Evolutionary conservation across 2,113 vertebrate genomes (phyloP).

Genomic region (Elanus axillaris): DNA sequence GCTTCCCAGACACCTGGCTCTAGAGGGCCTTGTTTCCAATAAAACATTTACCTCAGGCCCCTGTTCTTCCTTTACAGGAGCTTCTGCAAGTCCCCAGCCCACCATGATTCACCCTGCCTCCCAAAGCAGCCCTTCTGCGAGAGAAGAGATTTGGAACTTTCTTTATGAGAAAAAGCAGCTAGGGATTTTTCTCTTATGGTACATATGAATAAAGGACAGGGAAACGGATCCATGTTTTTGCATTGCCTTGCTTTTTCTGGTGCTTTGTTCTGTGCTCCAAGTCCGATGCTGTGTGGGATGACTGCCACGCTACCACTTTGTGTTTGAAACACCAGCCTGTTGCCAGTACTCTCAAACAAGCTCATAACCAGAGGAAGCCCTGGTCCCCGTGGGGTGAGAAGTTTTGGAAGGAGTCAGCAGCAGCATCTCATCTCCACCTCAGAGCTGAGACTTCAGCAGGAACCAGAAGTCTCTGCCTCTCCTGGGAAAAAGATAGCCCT

Average conservation of each 20-base stretch:
- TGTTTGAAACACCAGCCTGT: neutral
- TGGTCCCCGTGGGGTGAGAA: rapidly evolving
- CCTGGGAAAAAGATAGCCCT: neutral
- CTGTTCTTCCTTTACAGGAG: neutral
- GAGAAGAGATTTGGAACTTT: neutral
- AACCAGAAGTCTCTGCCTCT: neutral
- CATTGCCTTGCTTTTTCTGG: neutral
- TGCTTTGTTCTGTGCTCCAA: neutral
- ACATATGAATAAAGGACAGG: neutral
- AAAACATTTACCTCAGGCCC: neutral
- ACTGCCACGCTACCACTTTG: neutral
- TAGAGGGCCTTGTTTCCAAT: neutral
- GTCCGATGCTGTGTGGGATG: neutral
- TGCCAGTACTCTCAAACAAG: neutral
- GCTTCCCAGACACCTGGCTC: neutral
- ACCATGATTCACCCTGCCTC: neutral
- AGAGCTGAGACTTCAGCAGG: neutral
- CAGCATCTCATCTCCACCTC: neutral
- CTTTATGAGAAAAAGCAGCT: neutral
- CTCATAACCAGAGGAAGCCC: neutral
- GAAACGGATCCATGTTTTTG: neutral
- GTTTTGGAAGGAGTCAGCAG: neutral
- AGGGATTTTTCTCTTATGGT: neutral
- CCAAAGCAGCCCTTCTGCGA: neutral
- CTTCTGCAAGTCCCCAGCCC: neutral